Conservation (phyloP, 2,888 invertebrate genomes). For the Leptarthrus brevirostris region DNA sequence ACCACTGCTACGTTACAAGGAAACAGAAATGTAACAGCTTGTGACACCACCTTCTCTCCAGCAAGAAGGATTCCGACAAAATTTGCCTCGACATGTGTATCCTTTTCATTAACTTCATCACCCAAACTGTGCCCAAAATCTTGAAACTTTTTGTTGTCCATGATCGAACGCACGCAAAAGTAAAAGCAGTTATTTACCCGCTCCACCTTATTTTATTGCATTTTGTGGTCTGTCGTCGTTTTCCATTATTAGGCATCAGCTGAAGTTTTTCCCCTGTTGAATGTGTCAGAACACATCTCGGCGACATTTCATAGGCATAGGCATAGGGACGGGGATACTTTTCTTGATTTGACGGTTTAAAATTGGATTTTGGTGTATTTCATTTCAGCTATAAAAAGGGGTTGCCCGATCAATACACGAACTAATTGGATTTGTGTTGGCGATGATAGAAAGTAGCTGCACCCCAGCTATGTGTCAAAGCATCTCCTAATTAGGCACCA, state of each 20-base stretch:
- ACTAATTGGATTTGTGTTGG: slow-evolving; percentile 52
- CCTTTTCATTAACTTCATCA: slow-evolving; percentile 53
- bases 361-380: slow-evolving; percentile 54
- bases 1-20: not conserved
- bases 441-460: not conserved
- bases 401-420: slow-evolving; percentile 49
- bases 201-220: slow-evolving; percentile 52
- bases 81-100: slow-evolving; percentile 50
- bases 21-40: slow-evolving; percentile 45
- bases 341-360: slow-evolving; percentile 53
- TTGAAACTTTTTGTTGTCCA: slow-evolving; percentile 34
- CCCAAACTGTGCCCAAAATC: slow-evolving; percentile 12
- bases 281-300: slow-evolving; percentile 18
- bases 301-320: not conserved
- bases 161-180: slow-evolving; percentile 35
- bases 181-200: slow-evolving; percentile 6
- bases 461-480: not conserved
- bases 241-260: slow-evolving; percentile 44
- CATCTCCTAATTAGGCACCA: slow-evolving; percentile 31
- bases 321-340: slow-evolving; percentile 43
- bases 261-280: slow-evolving; percentile 27
- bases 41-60: slow-evolving; percentile 33
- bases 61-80: not conserved
- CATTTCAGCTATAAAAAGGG: slow-evolving; percentile 48
- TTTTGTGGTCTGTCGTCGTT: slow-evolving; percentile 51